Base-by-base conservation (phyloP, 2,888 invertebrate genomes). In the Hyppa rectilinea region DNA sequence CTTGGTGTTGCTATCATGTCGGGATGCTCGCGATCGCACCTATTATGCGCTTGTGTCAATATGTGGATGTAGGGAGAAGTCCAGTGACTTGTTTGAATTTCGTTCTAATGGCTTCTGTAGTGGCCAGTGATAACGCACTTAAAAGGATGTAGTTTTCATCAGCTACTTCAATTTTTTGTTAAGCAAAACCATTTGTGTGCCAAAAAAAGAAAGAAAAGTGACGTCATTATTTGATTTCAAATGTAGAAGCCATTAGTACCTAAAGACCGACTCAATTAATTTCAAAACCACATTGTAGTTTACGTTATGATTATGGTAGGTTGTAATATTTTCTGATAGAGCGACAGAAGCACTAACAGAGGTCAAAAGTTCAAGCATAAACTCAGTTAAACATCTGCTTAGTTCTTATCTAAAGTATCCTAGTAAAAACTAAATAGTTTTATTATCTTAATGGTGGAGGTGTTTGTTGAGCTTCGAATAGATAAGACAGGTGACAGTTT, bases 11-110 rank as follows among this genome's bases (percentile, higher is more conserved):
- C 87, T 82, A 83, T 85, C 87, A 88, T 86, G 87, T 89, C 86
- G 86, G 64, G 89, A 87, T 85, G 87, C 73, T 85, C 83, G 84
- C 85, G 89, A 90, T 91, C 88, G 77, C 86, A 83, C 86, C 88
- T 89, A 92, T 92, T 91, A 92, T 82, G 36, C 43, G 87, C 67
- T 79, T 82, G 55, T 85, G 86, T 83, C 80, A 84, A 86, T 85
- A 85, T 69, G 66, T 69, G 74, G 52, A 31, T 64, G 36, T 12
- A 77, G 80, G 62, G 78, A 79, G 61, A 64, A 53, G 23, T n/a
- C 38, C 50, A 53, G 31, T 31, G 23, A 50, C 43, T 61, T 61
- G 60, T 58, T 55, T 47, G 63, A 53, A 43, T 45, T 38, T 59
- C 7, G 14, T 50, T 52, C 29, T 75, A 65, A 70, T 70, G 23